A percentile compares a stretch with the other conserved stretches of the same genome.
phyloP scores from a whole-genome alignment of 2,113 vertebrate genomes.

The Cacatua alba region DNA sequence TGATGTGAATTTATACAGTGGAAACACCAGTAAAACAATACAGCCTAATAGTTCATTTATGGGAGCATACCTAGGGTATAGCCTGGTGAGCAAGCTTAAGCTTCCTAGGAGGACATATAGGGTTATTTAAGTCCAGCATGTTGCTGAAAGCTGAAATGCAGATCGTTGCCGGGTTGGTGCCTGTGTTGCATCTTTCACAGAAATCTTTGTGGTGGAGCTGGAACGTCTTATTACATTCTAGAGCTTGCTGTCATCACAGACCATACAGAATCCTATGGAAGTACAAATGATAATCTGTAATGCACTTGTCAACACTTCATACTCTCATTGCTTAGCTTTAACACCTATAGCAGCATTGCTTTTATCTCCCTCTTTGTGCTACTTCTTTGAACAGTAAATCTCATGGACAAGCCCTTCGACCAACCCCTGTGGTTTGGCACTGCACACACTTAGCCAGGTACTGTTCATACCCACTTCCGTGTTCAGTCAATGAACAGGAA shows the following conservation, averaged over 20 bases:
- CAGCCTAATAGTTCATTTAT: neutral
- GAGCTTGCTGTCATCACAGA: neutral
- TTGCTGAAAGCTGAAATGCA: neutral
- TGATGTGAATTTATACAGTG: neutral
- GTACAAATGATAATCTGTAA: neutral
- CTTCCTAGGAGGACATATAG: neutral
- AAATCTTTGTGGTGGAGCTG: neutral
- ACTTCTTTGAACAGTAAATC: neutral
- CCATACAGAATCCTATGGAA: neutral
- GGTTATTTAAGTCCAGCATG: neutral
- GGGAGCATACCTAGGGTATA: neutral
- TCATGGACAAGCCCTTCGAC: neutral
- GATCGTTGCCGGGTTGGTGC: neutral
- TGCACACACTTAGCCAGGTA: neutral
- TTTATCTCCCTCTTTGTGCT: neutral
- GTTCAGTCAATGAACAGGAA: neutral
- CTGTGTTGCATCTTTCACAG: neutral
- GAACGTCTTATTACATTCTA: neutral
- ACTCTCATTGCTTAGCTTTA: neutral
- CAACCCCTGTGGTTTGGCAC: neutral
- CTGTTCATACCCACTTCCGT: neutral
- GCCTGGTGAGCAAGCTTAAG: neutral
- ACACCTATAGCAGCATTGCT: neutral
- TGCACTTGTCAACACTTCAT: neutral
- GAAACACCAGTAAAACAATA: neutral